Conservation (phyloP, 1,140 invertebrate species). For the Platyura marginata region DNA sequence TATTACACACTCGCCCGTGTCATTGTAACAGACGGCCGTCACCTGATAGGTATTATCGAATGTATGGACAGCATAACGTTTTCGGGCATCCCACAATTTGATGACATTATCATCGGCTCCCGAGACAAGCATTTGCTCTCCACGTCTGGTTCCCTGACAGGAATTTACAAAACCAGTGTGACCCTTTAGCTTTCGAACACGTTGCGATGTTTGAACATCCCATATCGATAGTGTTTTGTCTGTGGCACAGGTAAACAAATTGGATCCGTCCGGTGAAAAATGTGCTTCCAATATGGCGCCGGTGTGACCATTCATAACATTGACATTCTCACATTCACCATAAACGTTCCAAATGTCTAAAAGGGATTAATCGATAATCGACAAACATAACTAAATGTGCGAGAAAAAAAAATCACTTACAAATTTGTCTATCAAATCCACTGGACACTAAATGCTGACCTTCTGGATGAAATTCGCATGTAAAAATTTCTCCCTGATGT, state of each 20-base stretch:
- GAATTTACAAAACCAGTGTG: slow-evolving; percentile 82
- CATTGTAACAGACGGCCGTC: slow-evolving; percentile 86
- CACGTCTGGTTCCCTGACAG: slow-evolving; percentile 62
- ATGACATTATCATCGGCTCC: slow-evolving; percentile 92
- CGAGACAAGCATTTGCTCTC: slow-evolving; percentile 75
- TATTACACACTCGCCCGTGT: slow-evolving; percentile 80
- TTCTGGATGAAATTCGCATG: slow-evolving; percentile 88
- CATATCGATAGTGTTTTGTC: slow-evolving; percentile 91
- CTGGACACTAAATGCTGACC: slow-evolving; percentile 83
- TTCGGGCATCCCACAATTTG: slow-evolving; percentile 76
- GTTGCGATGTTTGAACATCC: slow-evolving; percentile 74
- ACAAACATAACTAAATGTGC: neutral
- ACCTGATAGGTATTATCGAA: slow-evolving; percentile 74
- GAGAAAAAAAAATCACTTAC: slow-evolving; percentile 41
- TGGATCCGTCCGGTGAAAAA: slow-evolving; percentile 84
- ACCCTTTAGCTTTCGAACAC: slow-evolving; percentile 84
- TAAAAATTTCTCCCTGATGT: slow-evolving; percentile 92
- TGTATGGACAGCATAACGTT: slow-evolving; percentile 54
- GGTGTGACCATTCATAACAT: slow-evolving; percentile 78
- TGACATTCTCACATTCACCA: slow-evolving; percentile 95
- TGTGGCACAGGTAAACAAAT: slow-evolving; percentile 81
- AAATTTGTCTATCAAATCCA: slow-evolving; percentile 94
- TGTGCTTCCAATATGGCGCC: slow-evolving; percentile 94
- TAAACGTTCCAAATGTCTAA: slow-evolving; percentile 85
- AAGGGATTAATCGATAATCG: neutral